Evolutionary conservation across 2,113 vertebrate species (phyloP).

Genomic region (Nipponia nippon): DNA sequence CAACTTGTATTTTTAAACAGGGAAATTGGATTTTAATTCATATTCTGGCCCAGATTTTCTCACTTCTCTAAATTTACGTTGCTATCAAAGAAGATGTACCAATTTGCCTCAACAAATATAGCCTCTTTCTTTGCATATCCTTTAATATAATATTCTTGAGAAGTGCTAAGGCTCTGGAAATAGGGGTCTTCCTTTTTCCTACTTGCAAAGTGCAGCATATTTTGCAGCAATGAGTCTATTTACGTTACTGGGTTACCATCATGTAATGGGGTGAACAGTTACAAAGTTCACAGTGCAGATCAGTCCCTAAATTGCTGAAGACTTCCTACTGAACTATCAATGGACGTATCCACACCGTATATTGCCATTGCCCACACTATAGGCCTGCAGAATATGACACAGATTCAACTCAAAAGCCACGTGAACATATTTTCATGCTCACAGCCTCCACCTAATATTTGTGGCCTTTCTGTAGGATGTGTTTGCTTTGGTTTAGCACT

Average conservation of each 20-base stretch:
- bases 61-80: not conserved
- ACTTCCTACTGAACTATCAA: not conserved
- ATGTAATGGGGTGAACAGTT: not conserved
- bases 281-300: not conserved
- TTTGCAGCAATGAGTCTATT: not conserved
- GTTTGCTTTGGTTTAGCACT: not conserved
- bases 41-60: not conserved
- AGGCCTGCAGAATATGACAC: not conserved
- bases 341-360: fast-evolving
- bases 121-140: not conserved
- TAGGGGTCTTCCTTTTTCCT: not conserved
- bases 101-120: not conserved
- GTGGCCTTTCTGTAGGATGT: not conserved
- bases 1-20: not conserved
- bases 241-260: not conserved
- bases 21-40: not conserved
- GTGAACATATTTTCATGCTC: not conserved
- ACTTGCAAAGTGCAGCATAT: not conserved
- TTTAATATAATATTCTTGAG: not conserved
- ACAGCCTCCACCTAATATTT: not conserved
- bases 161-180: not conserved
- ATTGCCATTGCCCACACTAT: fast-evolving
- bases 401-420: not conserved
- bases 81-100: not conserved
- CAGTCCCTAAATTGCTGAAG: not conserved